Percentiles rank a stretch among this genome's conserved stretches.
These are phyloP conservation scores for Odontothrips loti DNA, from an alignment of 2,888 invertebrate species.

Conservation along the genomic window DNA sequence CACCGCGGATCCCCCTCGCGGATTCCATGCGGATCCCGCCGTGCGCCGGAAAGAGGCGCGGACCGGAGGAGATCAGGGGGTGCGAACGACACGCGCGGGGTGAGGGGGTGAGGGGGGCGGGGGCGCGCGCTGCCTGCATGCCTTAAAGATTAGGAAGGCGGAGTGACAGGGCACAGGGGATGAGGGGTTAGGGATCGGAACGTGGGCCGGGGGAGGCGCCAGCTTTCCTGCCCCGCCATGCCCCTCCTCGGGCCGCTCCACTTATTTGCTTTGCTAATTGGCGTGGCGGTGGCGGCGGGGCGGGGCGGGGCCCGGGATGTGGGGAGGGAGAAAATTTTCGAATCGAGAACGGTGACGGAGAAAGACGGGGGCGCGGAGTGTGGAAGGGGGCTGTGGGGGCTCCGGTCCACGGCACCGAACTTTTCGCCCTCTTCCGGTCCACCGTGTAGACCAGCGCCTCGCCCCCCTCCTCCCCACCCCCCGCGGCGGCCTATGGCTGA, in stretches of 20 bases:
- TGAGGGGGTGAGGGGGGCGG: neutral
- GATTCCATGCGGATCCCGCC: neutral
- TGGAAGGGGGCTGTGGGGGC: neutral
- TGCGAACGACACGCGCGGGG: too few species aligned
- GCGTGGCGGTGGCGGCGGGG: neutral
- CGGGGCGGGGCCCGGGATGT: neutral
- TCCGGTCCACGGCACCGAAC: neutral
- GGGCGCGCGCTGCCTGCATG: neutral
- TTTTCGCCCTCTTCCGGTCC: neutral
- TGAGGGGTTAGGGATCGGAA: neutral
- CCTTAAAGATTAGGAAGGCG: neutral
- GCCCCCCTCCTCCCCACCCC: neutral
- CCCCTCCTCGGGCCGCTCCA: neutral
- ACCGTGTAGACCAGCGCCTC: neutral
- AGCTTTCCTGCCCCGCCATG: neutral
- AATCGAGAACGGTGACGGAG: neutral
- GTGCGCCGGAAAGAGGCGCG: neutral
- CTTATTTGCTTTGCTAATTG: conserved; percentile 26
- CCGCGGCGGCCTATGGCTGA: neutral
- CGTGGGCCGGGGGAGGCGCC: neutral
- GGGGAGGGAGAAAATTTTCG: neutral
- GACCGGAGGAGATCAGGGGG: neutral
- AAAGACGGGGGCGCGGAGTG: neutral
- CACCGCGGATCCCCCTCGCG: neutral
- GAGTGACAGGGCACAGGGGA: neutral